Base-by-base conservation (phyloP, 2,888 invertebrate species). In the Tachina grossa region DNA sequence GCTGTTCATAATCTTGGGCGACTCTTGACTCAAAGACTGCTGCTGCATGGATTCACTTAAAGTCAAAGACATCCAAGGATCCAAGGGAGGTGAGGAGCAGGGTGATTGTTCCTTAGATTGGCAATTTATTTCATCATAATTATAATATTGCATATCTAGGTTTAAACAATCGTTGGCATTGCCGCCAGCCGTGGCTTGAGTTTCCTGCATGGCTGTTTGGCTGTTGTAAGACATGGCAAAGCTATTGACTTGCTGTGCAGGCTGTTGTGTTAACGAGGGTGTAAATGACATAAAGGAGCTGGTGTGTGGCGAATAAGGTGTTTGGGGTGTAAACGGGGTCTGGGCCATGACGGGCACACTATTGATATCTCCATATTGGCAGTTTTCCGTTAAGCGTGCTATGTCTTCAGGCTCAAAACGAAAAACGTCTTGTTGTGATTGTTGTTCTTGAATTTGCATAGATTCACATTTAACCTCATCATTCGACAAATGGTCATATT, bases 371-470 rank as follows among this genome's bases (percentile, higher is more conserved):
- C 82, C 82, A 22, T 88, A 69, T 55, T 76, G 76, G 39, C 88
- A 88, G 2, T 74, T 55, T 78, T 89, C 87, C n/a, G 91, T 91
- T 13, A 93, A 88, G 1, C 92, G 90, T 11, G 93, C 92, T 78
- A 93, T 93, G 47, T 93, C 93, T 88, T 93, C 93, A 11, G 93
- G 93, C 85, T 93, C 93, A 83, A 93, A 93, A 69, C 93, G 93
- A 84, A 93, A 93, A 39, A 93, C 90, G 83, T 92, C 93, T 71
- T 78, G 71, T 61, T 82, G 85, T 11, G 55, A 19, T 43, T 83
- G 22, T 79, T 87, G 51, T 11, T 78, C 71, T 16, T 77, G 80
- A 9, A 53, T 61, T 55, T 83, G 83, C 69, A 78, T 78, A 0
- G 74, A 10, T 53, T 80, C 83, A 63, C 72, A 79, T 72, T 85